Percentiles rank a stretch among this genome's conserved stretches.
Evolutionary conservation across 2,888 invertebrate species (phyloP).

Genomic region (Cephus nigrinus): DNA sequence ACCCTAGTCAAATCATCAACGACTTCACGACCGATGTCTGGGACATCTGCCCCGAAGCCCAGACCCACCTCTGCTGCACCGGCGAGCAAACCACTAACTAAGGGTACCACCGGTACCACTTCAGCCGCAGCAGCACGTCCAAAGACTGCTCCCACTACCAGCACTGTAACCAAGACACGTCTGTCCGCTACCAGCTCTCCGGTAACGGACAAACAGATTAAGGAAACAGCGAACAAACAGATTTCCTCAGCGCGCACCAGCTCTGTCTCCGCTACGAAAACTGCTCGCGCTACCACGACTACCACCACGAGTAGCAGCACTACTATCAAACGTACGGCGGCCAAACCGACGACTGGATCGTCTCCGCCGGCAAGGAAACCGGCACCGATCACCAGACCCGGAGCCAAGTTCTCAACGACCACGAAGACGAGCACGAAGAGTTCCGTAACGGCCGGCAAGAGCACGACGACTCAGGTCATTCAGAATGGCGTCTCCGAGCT

Average conservation of each 20-base stretch:
- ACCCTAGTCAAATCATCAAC: slow-evolving; percentile 29
- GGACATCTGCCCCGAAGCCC: slow-evolving; percentile 14
- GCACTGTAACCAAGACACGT: slow-evolving; percentile 49
- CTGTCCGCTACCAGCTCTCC: slow-evolving; percentile 42
- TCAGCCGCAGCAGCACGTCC: slow-evolving; percentile 34
- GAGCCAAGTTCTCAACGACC: slow-evolving; percentile 21
- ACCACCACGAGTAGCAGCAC: slow-evolving; percentile 26
- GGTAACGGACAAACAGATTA: slow-evolving; percentile 72
- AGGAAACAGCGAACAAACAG: slow-evolving; percentile 78
- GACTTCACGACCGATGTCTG: slow-evolving; percentile 28
- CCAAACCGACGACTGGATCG: slow-evolving; percentile 15
- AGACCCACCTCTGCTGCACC: slow-evolving; percentile 47
- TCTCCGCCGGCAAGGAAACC: slow-evolving; percentile 44
- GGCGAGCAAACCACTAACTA: slow-evolving; percentile 49
- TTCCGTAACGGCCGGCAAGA: slow-evolving; percentile 9
- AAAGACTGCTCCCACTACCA: slow-evolving; percentile 47
- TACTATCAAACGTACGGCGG: slow-evolving; percentile 17
- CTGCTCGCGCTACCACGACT: slow-evolving; percentile 34
- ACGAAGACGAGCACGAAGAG: slow-evolving; percentile 26
- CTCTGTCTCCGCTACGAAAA: slow-evolving; percentile 40
- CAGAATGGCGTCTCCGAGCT: slow-evolving; percentile 55
- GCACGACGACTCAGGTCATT: slow-evolving; percentile 31
- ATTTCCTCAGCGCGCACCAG: slow-evolving; percentile 70
- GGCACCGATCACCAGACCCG: slow-evolving; percentile 36
- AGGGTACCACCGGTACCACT: slow-evolving; percentile 44